phyloP scores from a whole-genome alignment of 2,113 vertebrate genomes.

The Eidolon helvum region DNA sequence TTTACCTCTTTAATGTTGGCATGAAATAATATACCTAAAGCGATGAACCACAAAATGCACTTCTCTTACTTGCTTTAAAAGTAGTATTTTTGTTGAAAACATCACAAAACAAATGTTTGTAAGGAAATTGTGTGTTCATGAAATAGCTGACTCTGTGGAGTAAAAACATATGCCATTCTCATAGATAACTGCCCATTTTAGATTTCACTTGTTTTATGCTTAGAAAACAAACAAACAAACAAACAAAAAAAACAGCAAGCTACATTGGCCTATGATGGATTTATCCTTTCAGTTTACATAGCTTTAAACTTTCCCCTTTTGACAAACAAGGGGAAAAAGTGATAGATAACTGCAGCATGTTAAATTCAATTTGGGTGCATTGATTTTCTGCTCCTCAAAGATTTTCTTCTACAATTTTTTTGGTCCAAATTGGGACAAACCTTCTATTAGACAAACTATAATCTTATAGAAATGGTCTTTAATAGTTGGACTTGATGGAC shows the following conservation, averaged over 20 bases:
- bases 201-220: constrained; percentile 30
- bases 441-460: neutral
- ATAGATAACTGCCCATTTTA: constrained; percentile 38
- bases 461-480: neutral
- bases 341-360: neutral
- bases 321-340: neutral
- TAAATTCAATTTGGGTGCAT: neutral
- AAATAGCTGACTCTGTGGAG: constrained; percentile 3
- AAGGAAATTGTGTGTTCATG: constrained; percentile 40
- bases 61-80: constrained; percentile 31
- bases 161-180: constrained; percentile 22
- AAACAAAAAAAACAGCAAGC: neutral
- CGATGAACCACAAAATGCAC: neutral
- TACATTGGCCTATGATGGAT: neutral
- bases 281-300: neutral
- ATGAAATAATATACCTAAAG: constrained; percentile 40
- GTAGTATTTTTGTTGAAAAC: constrained; percentile 38
- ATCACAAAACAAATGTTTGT: constrained; percentile 46
- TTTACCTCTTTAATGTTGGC: constrained; percentile 59
- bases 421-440: neutral
- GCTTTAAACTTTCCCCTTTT: neutral
- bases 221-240: neutral
- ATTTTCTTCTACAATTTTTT: constrained; percentile 16
- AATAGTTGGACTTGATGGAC: neutral
- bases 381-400: neutral